Evolutionary conservation across 2,888 invertebrate genomes (phyloP), one percentile per base, ranked within the genome.

Genomic region (Rotaria magnacalcarata): DNA sequence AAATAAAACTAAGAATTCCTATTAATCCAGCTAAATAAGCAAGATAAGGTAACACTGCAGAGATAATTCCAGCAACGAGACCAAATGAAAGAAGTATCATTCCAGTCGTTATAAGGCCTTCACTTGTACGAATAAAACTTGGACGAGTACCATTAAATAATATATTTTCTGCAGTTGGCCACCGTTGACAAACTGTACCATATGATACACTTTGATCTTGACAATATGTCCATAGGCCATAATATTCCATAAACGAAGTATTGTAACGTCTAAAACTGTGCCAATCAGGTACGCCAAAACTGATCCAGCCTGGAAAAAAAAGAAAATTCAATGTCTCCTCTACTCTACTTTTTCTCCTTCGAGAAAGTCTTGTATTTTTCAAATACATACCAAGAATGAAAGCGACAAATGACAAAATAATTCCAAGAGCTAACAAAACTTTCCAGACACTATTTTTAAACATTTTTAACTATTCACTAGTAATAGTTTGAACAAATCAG

Each of bases 251-350:
- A 24, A 47, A 47, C 8, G 47, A 24, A 11, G 4, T 10, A 80
- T 6, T 80, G 14, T 80, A 80, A 43, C 47, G 80, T 47, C n/a
- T n/a, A 47, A 80, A 80, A 10, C 21, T n/a, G 11, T 80, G 80
- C 80, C 80, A 80, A n/a, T 80, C 80, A n/a, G 80, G 80, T 14
- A 80, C 80, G n/a, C 80, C 80, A 80, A 80, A 80, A n/a, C 80
- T 7, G 8, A 80, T 80, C 80, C 80, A 80, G 11, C 80, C 80
- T 80, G n/a, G 21, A 2, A 14, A 47, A 47, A 34, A 34, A 34
- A 34, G 34, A 34, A 34, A 34, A 34, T 34, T 34, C 2, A 34
- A 34, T 34, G 34, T 34, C 2, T 34, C 34, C 2, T 34, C 34
- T 34, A 34, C 2, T 34, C 34, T 34, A 34, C 34, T 1, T 1